Evolutionary conservation across 1,140 invertebrate species (phyloP).

Genomic region (Galleria mellonella): DNA sequence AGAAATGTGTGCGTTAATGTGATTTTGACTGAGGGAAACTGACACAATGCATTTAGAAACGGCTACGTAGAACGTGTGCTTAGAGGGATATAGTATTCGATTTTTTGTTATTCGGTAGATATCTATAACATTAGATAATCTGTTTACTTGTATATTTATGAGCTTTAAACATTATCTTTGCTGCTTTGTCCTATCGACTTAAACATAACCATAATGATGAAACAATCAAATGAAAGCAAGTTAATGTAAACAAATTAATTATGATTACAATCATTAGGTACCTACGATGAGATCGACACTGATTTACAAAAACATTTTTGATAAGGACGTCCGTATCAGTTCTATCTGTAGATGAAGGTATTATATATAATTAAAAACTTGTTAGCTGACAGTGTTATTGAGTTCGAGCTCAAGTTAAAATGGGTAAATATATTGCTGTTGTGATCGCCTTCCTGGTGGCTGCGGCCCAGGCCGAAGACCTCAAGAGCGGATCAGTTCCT

Average conservation of each 20-base stretch:
- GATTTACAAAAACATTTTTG: slow-evolving; percentile 20
- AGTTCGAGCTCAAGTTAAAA: slow-evolving; percentile 21
- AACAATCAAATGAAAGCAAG: no score
- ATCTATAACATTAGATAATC: no score
- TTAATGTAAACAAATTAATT: slow-evolving; percentile 14
- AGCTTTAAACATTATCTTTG: no score
- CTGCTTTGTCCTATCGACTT: no score
- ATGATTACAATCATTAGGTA: slow-evolving; percentile 32
- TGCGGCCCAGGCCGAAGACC: slow-evolving; percentile 17
- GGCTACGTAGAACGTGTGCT: no score
- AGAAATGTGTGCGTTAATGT: no score
- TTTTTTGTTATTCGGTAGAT: no score
- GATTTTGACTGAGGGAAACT: no score
- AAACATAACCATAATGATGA: no score
- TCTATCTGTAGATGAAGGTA: slow-evolving; percentile 17
- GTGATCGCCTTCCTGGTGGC: slow-evolving; percentile 21
- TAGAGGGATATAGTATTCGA: no score
- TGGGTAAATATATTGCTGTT: slow-evolving; percentile 24
- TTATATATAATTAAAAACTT: slow-evolving; percentile 19
- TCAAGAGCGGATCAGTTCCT: background rate
- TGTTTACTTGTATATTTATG: no score
- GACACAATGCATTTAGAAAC: no score
- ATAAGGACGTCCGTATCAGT: slow-evolving; percentile 16
- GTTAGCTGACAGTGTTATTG: background rate
- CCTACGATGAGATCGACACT: slow-evolving; percentile 22